phyloP scores from a whole-genome alignment of 2,113 vertebrate species.

The Notothenia rossii region DNA sequence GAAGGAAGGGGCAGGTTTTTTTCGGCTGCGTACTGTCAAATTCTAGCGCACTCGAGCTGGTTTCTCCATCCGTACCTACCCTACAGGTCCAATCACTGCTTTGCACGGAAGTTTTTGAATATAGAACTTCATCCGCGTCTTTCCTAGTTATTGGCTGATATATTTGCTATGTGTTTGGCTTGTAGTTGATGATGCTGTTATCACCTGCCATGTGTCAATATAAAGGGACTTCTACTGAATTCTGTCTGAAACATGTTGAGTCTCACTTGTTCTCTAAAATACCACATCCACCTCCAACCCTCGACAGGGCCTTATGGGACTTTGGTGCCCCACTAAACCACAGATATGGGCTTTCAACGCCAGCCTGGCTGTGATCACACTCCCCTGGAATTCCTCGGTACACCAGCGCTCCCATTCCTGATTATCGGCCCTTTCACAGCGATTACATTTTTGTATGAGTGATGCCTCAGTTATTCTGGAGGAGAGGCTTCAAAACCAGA shows the following conservation, averaged over 20 bases:
- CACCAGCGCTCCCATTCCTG: constrained; percentile 52
- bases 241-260: neutral
- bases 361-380: constrained; percentile 61
- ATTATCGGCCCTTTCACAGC: constrained; percentile 44
- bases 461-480: constrained; percentile 47
- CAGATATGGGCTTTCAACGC: constrained; percentile 71
- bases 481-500: constrained; percentile 4
- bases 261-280: neutral
- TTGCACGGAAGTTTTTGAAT: too few relatives aligned
- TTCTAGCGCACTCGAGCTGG: too few relatives aligned
- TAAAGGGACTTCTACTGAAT: too few relatives aligned
- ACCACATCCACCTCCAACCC: neutral
- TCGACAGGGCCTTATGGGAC: constrained; percentile 32
- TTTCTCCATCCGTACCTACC: too few relatives aligned
- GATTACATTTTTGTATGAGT: constrained; percentile 55
- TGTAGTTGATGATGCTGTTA: too few relatives aligned
- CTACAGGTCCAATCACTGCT: too few relatives aligned
- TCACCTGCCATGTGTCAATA: too few relatives aligned
- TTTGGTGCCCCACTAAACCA: constrained; percentile 54
- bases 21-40: too few relatives aligned
- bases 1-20: too few relatives aligned
- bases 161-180: neutral
- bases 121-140: too few relatives aligned
- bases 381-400: constrained; percentile 66
- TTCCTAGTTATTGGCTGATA: too few relatives aligned